Evolutionary conservation across 2,888 invertebrate species (phyloP), one percentile per base, ranked within the genome.

Genomic region (Papilio protenor): DNA sequence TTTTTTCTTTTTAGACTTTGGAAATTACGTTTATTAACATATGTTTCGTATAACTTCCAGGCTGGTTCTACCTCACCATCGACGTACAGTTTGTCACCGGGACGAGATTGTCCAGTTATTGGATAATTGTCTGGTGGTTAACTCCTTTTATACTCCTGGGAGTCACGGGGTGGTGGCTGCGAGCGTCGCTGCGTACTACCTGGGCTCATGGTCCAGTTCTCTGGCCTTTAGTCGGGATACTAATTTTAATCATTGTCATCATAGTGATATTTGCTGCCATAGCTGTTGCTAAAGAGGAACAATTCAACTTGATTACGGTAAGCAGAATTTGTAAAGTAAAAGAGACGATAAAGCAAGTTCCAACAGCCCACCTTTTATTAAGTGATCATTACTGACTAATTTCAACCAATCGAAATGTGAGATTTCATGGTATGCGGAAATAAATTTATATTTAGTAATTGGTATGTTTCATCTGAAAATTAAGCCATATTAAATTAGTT

Each of bases 31-130:
- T n/a, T n/a, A n/a, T n/a, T n/a, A 33, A 33, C 16, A 18, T 16
- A 12, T 12, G 12, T 69, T 69, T 69, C 0, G 4, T 33, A 12
- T 69, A 45, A 21, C 57, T 92, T 91, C 4, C 88, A 94, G 94
- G 93, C 33, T 94, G 91, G 91, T 88, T 87, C 79, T 89, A 91
- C 84, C 85, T 94, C 55, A 87, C 91, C 79, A 87, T 90, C 0
- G 94, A 94, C 82, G 89, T 94, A 80, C 89, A 94, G 81, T 94
- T 94, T 80, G 88, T 94, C 1, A 94, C 94, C 2, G 92, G 93
- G 1, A 85, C 88, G 5, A 91, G 86, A 79, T 82, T 94, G 6
- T 90, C 93, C 0, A 89, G 87, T 64, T 87, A 89, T 79, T 94
- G 92, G 94, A 84, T 92, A 59, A 86, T 87, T 0, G 88, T 88